Conservation (phyloP, 2,797 vertebrate genomes). For the Melanotaenia maccullochi region DNA sequence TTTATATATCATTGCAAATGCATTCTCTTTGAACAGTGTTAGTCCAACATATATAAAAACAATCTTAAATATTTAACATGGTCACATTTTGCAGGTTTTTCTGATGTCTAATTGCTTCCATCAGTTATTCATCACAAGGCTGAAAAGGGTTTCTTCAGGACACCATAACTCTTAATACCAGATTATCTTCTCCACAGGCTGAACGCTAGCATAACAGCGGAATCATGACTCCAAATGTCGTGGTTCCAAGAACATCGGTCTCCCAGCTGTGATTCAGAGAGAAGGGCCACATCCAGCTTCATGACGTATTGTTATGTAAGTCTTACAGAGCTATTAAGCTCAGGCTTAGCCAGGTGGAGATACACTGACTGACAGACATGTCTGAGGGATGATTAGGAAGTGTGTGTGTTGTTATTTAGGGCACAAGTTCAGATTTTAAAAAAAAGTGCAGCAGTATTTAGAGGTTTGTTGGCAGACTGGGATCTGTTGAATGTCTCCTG, state of each 20-base stretch:
- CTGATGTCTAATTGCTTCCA: conserved; percentile 29
- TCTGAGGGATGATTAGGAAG: conserved; percentile 28
- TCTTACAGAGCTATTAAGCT: conserved; percentile 60
- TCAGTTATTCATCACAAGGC: conserved; percentile 1
- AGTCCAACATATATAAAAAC: conserved; percentile 28
- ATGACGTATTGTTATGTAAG: conserved; percentile 71
- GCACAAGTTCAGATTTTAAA: neutral
- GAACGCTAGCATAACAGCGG: conserved; percentile 6
- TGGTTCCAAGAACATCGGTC: conserved; percentile 25
- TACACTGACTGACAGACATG: conserved; percentile 34
- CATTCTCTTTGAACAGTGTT: conserved; percentile 29
- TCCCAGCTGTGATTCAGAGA: conserved; percentile 45
- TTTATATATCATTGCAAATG: conserved; percentile 51
- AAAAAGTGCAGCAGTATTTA: neutral
- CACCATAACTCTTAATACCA: conserved; percentile 27
- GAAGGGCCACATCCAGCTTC: conserved; percentile 38
- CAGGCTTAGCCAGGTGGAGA: conserved; percentile 38
- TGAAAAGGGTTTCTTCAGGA: conserved; percentile 34
- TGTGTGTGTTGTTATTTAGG: neutral
- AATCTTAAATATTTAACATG: conserved; percentile 56
- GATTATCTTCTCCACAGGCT: conserved; percentile 22
- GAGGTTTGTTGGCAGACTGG: neutral
- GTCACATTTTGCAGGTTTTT: conserved; percentile 6
- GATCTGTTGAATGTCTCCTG: no score
- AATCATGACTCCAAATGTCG: conserved; percentile 31